Conservation (phyloP, 1,140 invertebrate genomes). For the Drosophila neocordata region DNA sequence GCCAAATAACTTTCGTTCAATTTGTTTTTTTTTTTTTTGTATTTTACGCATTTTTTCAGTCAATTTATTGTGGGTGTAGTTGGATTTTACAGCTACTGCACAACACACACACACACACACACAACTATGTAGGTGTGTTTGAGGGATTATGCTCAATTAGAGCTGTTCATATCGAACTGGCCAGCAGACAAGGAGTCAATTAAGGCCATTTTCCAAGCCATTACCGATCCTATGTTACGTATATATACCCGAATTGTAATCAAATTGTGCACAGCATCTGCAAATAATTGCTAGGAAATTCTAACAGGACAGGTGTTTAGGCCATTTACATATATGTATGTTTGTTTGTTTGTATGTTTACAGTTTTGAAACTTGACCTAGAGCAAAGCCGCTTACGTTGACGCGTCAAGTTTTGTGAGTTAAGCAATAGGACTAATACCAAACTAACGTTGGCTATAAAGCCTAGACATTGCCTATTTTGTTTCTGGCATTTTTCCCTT, state of each 20-base stretch:
- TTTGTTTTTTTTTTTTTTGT: slow-evolving; percentile 17
- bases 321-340: background rate
- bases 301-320: slow-evolving; percentile 22
- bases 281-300: background rate
- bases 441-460: slow-evolving; percentile 56
- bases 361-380: slow-evolving; percentile 68
- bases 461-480: slow-evolving; percentile 46
- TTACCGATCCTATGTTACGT: slow-evolving; percentile 31
- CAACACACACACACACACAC: too few relatives aligned
- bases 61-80: slow-evolving; percentile 30
- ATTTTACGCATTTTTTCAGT: slow-evolving; percentile 59
- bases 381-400: slow-evolving; percentile 74
- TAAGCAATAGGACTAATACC: slow-evolving; percentile 51
- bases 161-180: slow-evolving; percentile 60
- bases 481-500: slow-evolving; percentile 24
- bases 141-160: slow-evolving; percentile 69
- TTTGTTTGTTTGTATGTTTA: background rate
- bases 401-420: slow-evolving; percentile 47
- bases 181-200: slow-evolving; percentile 46
- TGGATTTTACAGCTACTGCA: background rate
- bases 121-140: slow-evolving; percentile 9
- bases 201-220: slow-evolving; percentile 74
- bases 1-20: slow-evolving; percentile 69
- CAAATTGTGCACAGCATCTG: slow-evolving; percentile 37
- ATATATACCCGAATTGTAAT: slow-evolving; percentile 60